Evolutionary conservation across 2,888 invertebrate genomes (phyloP), one percentile per base, ranked within the genome.

Genomic region (Phortica magna): DNA sequence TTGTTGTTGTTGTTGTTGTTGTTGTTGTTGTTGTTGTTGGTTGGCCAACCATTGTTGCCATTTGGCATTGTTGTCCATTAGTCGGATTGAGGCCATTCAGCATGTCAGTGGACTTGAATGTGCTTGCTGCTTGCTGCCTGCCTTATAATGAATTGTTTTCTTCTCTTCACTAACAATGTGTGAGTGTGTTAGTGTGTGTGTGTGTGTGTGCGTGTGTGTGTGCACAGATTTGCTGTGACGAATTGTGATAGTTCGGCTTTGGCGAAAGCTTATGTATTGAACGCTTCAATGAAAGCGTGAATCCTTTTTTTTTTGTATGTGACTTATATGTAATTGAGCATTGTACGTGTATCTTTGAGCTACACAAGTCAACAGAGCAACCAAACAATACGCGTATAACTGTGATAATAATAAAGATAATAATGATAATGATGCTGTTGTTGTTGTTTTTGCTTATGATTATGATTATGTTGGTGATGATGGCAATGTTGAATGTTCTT

Each of bases 331-430:
- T 53, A 64, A 75, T 48, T 72, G 42, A 68, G 39, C 41, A 9
- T 55, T 17, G 31, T n/a, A n/a, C n/a, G n/a, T n/a, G n/a, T 41
- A 42, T 48, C 14, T 48, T 14, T 9, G 2, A 48, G 48, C 48
- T 9, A 6, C 10, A 48, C 14, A 48, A 48, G 9, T 2, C 48
- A 12, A 14, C 48, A 12, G 1, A 48, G 2, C 9, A 2, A 48
- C 9, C 10, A 0, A 12, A 48, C 48, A 48, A 9, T 48, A 87
- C 85, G 79, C 83, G 86, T 83, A 83, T 84, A 82, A 80, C 78
- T 79, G 74, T 80, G 59, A 84, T 87, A 86, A 85, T 87, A 87
- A 84, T 88, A 85, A 85, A 87, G 85, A 88, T 87, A 85, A 82
- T 59, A 42, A 7, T n/a, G 84, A 85, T 85, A 81, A 82, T 85